phyloP scores from a whole-genome alignment of 1,140 invertebrate genomes.

The Sinella curviseta region DNA sequence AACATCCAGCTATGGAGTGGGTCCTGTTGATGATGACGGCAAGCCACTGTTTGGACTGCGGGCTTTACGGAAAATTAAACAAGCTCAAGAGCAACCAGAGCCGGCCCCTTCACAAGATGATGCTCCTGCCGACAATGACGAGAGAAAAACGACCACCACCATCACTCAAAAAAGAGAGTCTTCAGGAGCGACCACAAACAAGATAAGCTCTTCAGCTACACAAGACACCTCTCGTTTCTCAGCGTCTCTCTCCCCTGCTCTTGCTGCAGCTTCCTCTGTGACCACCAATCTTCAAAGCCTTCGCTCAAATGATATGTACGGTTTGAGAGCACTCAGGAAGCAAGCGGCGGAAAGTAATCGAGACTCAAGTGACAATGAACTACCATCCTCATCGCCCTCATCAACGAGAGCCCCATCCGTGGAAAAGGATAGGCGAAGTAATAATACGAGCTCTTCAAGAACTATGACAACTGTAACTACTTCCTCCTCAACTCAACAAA shows the following conservation, averaged over 20 bases:
- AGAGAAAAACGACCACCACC: background rate
- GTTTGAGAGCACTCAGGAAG: constrained; percentile 43
- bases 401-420: background rate
- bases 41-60: constrained; percentile 71
- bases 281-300: constrained; percentile 9
- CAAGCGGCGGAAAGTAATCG: background rate
- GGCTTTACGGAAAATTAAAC: constrained; percentile 62
- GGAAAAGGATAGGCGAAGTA: background rate
- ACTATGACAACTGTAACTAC: background rate
- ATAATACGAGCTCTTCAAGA: background rate
- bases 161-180: no score
- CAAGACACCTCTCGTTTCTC: background rate
- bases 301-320: constrained; percentile 40
- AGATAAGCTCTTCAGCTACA: background rate
- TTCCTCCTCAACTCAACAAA: background rate
- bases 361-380: background rate
- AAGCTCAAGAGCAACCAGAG: constrained; percentile 34
- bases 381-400: background rate
- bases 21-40: constrained; percentile 76
- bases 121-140: background rate
- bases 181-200: background rate
- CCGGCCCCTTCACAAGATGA: background rate
- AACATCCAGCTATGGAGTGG: constrained; percentile 77
- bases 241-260: no score
- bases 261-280: background rate